Conservation (phyloP, 2,888 invertebrate genomes). For the Thyatira batis region DNA sequence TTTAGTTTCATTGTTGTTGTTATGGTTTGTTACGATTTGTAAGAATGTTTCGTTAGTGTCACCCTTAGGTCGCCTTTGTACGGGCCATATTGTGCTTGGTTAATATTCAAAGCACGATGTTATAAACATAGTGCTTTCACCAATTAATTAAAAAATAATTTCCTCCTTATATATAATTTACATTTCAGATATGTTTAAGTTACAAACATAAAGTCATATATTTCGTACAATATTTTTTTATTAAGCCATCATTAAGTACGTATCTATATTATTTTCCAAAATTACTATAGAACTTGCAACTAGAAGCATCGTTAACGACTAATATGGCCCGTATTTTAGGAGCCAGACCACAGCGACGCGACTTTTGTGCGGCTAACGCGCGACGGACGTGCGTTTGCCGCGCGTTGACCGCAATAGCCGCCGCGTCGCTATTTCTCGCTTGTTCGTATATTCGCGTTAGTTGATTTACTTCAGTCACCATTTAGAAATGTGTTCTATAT, state of each 20-base stretch:
- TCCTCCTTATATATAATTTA: not conserved
- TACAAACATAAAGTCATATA: not conserved
- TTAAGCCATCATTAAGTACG: no score
- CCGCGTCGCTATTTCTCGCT: constrained; percentile 60
- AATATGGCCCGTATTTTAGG: constrained; percentile 52
- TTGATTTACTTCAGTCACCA: constrained; percentile 73
- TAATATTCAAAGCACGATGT: constrained; percentile 15
- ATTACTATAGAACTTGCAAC: constrained; percentile 1
- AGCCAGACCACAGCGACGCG: constrained; percentile 34
- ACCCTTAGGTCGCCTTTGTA: constrained; percentile 58
- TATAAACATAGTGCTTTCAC: not conserved
- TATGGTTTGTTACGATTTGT: constrained; percentile 68
- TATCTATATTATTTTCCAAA: not conserved
- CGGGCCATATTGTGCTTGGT: constrained; percentile 44
- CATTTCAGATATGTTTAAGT: not conserved
- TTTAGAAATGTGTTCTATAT: constrained; percentile 79
- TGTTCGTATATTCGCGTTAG: constrained; percentile 71
- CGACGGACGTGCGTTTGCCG: constrained; percentile 14
- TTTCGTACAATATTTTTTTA: no score
- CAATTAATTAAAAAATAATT: not conserved
- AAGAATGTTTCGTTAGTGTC: constrained; percentile 68
- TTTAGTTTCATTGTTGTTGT: constrained; percentile 77
- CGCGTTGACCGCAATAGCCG: constrained; percentile 15
- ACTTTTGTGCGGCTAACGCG: not conserved
- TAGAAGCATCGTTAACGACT: constrained; percentile 17